phyloP scores from a whole-genome alignment of 2,888 invertebrate species.

The Lycophotia porphyrea region DNA sequence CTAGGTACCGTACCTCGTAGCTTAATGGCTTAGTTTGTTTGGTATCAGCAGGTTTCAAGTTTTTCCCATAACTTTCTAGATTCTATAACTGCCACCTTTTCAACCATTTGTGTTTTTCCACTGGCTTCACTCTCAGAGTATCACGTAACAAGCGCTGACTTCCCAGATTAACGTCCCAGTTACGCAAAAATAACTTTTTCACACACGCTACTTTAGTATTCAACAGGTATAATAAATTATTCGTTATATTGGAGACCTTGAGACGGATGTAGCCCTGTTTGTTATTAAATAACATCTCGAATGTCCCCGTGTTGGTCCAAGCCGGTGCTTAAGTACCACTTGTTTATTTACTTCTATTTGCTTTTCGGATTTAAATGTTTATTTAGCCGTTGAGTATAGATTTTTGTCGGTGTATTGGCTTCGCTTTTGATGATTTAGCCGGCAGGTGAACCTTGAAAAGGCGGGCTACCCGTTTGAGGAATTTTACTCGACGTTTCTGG shows the following conservation, averaged over 20 bases:
- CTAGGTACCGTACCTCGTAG: not conserved
- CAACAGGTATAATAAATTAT: conserved; percentile 38
- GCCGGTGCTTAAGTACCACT: conserved; percentile 50
- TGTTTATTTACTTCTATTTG: conserved; percentile 59
- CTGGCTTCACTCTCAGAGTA: not conserved
- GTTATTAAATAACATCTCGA: conserved; percentile 57
- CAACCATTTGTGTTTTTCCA: not conserved
- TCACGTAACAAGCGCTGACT: not conserved
- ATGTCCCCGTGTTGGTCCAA: conserved; percentile 49
- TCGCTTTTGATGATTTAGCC: conserved; percentile 38
- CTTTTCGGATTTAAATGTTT: conserved; percentile 53
- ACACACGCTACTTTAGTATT: conserved; percentile 18
- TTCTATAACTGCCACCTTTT: not conserved
- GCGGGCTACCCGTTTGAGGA: conserved; percentile 13
- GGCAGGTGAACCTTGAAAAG: conserved; percentile 43
- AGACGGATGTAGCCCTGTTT: conserved; percentile 60
- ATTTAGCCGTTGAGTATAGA: conserved; percentile 32
- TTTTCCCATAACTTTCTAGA: not conserved
- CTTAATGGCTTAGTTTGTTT: not conserved
- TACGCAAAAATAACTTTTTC: conserved; percentile 21
- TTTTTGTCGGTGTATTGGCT: conserved; percentile 44
- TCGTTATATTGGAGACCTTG: conserved; percentile 51
- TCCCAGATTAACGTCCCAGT: conserved; percentile 9
- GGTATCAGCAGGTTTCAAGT: not conserved
- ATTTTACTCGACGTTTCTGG: conserved; percentile 15